Evolutionary conservation across 2,797 vertebrate genomes (phyloP).

Genomic region (Philypnodon macrostomus): DNA sequence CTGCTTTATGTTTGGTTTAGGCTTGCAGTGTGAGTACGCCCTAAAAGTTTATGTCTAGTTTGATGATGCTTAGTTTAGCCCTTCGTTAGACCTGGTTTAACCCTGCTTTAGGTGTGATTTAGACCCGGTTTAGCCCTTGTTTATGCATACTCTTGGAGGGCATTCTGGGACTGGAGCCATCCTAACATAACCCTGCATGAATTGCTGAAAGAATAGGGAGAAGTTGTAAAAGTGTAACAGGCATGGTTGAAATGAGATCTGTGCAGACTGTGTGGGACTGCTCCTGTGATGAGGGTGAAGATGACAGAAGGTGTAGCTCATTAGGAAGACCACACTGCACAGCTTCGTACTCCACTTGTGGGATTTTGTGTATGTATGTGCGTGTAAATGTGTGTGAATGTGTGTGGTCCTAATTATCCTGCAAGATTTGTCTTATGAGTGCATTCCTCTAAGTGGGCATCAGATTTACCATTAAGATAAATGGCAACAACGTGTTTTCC

Average conservation of each 20-base stretch:
- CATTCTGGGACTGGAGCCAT: no score
- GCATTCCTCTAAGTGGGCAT: slow-evolving; percentile 17
- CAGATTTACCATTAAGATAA: slow-evolving; percentile 21
- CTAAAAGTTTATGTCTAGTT: no score
- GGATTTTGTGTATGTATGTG: slow-evolving; percentile 5
- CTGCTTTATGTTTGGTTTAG: no score
- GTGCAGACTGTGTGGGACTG: neutral
- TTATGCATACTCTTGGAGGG: no score
- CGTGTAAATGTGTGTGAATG: slow-evolving; percentile 5
- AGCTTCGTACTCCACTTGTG: neutral
- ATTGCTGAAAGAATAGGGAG: no score
- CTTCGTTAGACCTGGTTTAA: no score
- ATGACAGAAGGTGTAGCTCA: slow-evolving; percentile 41
- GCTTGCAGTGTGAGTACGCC: no score
- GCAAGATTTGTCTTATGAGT: slow-evolving; percentile 11
- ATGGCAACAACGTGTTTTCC: neutral
- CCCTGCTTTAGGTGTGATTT: no score
- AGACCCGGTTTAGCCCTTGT: no score
- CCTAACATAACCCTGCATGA: no score
- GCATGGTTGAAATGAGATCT: neutral
- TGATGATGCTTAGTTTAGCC: no score
- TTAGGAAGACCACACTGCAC: slow-evolving; percentile 21
- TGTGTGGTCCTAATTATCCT: slow-evolving; percentile 22
- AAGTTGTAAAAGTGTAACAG: neutral
- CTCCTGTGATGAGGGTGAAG: slow-evolving; percentile 20